Conservation (phyloP, 2,888 invertebrate genomes). For the Caenorhabditis uteleia region DNA sequence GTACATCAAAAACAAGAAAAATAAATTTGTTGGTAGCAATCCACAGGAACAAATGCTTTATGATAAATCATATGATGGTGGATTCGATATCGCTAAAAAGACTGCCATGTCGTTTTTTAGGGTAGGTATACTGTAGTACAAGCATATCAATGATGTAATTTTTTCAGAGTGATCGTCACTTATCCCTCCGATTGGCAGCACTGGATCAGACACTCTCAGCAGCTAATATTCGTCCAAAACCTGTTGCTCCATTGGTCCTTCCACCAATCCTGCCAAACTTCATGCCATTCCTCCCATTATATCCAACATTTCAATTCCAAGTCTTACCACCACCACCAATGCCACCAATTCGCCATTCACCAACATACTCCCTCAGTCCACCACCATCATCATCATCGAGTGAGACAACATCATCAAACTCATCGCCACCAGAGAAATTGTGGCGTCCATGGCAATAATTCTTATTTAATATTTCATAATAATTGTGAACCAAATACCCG, state of each 20-base stretch:
- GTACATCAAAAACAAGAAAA: constrained; percentile 32
- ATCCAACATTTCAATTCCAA: neutral
- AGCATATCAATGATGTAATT: neutral
- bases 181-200: constrained; percentile 11
- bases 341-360: neutral
- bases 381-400: constrained; percentile 33
- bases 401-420: constrained; percentile 15
- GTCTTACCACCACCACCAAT: neutral
- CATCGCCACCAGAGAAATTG: too few species aligned
- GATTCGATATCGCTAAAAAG: constrained; percentile 17
- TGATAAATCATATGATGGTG: constrained; percentile 17
- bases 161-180: constrained; percentile 21
- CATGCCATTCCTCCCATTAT: neutral
- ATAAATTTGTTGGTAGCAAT: constrained; percentile 16
- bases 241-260: constrained; percentile 1
- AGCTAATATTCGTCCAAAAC: constrained; percentile 7
- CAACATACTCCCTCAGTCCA: constrained; percentile 28
- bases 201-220: constrained; percentile 17
- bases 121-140: constrained; percentile 2
- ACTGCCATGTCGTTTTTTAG: constrained; percentile 23
- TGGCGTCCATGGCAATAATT: too few species aligned
- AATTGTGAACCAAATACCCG: too few species aligned
- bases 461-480: too few species aligned
- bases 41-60: constrained; percentile 20
- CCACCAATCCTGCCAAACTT: constrained; percentile 1